Evolutionary conservation across 2,888 invertebrate species (phyloP).

Genomic region (Scaptomyza reducta): DNA sequence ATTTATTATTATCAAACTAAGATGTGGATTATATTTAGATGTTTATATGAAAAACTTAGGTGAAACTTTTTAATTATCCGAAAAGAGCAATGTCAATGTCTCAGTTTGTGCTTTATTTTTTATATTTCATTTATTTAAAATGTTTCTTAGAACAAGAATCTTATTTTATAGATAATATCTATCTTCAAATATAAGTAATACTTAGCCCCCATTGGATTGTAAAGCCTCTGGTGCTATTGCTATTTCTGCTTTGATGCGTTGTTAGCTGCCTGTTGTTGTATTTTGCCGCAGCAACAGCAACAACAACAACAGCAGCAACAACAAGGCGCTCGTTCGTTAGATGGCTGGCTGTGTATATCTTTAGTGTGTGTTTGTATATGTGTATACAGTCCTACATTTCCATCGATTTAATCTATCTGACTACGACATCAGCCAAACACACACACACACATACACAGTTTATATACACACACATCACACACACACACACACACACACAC

Average conservation of each 20-base stretch:
- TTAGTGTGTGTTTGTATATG: constrained; percentile 36
- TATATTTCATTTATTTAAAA: too few species aligned
- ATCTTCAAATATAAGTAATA: neutral
- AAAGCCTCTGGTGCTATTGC: constrained; percentile 47
- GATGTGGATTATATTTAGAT: too few species aligned
- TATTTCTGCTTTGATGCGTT: constrained; percentile 67
- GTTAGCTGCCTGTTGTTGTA: constrained; percentile 74
- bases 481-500: constrained; percentile 25
- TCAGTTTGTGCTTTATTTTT: too few species aligned
- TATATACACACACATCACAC: constrained; percentile 26
- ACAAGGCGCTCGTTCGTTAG: constrained; percentile 71
- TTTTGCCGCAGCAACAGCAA: constrained; percentile 73
- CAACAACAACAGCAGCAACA: constrained; percentile 39
- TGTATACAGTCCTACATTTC: constrained; percentile 80
- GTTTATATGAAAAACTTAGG: too few species aligned
- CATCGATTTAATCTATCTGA: constrained; percentile 82
- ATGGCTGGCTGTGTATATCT: constrained; percentile 62
- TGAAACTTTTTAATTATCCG: too few species aligned
- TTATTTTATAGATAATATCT: neutral
- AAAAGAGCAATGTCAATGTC: too few species aligned
- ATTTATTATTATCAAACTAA: neutral
- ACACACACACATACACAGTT: constrained; percentile 41
- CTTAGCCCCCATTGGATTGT: constrained; percentile 19
- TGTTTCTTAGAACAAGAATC: neutral
- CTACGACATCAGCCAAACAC: constrained; percentile 77